A percentile compares a stretch with the other conserved stretches of the same genome.
Conservation (phyloP, 2,797 vertebrate species). For the Coracias cyanogaster region DNA sequence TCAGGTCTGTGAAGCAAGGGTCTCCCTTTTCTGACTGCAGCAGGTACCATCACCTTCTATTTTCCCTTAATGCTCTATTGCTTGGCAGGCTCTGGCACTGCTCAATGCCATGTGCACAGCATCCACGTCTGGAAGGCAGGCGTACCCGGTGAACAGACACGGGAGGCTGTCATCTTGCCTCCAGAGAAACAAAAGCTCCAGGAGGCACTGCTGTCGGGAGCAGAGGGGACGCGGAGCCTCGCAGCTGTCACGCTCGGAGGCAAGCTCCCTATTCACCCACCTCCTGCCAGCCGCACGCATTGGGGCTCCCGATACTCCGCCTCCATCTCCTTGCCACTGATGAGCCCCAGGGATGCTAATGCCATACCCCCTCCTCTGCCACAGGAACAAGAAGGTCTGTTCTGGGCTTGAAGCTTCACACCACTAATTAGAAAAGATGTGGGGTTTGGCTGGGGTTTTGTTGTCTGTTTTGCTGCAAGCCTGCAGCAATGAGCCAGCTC, state of each 20-base stretch:
- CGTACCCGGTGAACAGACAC: not conserved
- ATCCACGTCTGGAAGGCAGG: not conserved
- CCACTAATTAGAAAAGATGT: not conserved
- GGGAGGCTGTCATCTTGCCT: not conserved
- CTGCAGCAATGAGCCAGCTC: not conserved
- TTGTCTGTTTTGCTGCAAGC: not conserved
- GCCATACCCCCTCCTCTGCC: not conserved
- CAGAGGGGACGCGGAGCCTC: not conserved
- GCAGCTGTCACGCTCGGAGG: not conserved
- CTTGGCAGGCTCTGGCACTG: not conserved
- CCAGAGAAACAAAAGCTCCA: slow-evolving; percentile 25
- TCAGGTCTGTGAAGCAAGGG: no score
- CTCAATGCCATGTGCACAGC: not conserved
- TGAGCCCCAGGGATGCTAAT: not conserved
- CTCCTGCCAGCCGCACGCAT: not conserved
- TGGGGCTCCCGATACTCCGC: not conserved
- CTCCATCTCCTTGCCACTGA: not conserved
- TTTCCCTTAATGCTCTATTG: not conserved
- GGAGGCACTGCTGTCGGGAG: not conserved
- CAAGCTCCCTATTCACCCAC: not conserved
- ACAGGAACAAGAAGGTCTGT: not conserved
- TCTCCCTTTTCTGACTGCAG: not conserved
- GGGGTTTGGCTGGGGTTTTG: not conserved
- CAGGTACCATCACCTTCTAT: not conserved
- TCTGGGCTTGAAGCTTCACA: not conserved